Evolutionary conservation across 2,888 invertebrate species (phyloP), one percentile per base, ranked within the genome.

Genomic region (Eupelmus urozonus): DNA sequence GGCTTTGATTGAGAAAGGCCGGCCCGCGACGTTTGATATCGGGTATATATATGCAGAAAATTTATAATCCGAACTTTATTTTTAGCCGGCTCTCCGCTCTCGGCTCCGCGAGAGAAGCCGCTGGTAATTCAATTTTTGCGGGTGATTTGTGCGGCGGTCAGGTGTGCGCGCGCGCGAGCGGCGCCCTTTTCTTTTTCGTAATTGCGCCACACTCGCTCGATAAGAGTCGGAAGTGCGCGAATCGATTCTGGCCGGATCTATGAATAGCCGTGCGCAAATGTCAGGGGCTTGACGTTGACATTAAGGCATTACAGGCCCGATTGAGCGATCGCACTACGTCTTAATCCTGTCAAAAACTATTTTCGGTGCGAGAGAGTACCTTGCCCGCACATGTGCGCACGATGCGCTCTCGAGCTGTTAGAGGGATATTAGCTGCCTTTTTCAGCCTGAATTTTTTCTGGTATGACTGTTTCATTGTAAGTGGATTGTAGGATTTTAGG

Each of bases 261-360:
- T 78, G 70, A 78, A 75, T 78, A 78, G 74, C 40, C 29, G 51
- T 9, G 16, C 13, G 16, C 2, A 18, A 55, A 42, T 71, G 66
- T 20, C 57, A 71, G 27, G 13, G 25, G 29, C 49, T 34, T 49
- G 57, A 55, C 51, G 62, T 60, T 63, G 75, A 60, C 59, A 49
- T 49, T 63, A 25, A 45, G 45, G 42, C 25, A 45, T 29, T 63
- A 23, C 2, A 29, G 20, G 34, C 40, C 40, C 34, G n/a, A 25
- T n/a, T 25, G 62, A 53, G 51, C 59, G 59, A 60, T 51, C 59
- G 66, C 49, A 59, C 60, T 67, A 20, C 27, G 42, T 67, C 29
- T 45, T 60, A 2, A 18, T 62, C 65, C 60, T 75, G 59, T 71
- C 70, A 66, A 65, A 16, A 45, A 71, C 75, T 79, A 79, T 76